Percentiles rank a stretch among this genome's conserved stretches.
Conservation (phyloP, 2,888 invertebrate species). For the Anthophora plumipes region DNA sequence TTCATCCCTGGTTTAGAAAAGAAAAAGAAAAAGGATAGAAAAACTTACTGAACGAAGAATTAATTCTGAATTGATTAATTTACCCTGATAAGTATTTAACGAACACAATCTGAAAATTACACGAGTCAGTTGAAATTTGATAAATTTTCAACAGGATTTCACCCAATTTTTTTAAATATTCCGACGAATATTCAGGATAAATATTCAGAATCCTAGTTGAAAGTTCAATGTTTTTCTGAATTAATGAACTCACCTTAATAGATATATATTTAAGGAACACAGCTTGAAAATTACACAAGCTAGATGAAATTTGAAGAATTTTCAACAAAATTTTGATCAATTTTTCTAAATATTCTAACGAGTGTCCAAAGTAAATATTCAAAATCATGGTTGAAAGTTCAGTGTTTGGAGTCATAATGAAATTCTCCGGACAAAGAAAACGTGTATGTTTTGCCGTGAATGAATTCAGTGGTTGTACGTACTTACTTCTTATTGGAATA, state of each 20-base stretch:
- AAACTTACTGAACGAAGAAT: background rate
- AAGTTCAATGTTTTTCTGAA: background rate
- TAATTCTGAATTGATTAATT: background rate
- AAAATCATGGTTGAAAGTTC: background rate
- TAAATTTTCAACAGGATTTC: background rate
- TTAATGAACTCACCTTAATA: background rate
- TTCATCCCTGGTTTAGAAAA: background rate
- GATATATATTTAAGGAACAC: too few species aligned
- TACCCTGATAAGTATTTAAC: too few species aligned
- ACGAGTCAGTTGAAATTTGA: background rate
- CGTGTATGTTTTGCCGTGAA: background rate
- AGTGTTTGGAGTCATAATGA: background rate
- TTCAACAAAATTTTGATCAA: background rate
- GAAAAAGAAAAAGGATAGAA: background rate
- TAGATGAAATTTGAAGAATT: background rate
- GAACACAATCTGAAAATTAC: background rate
- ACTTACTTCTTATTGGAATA: background rate
- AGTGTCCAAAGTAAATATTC: background rate
- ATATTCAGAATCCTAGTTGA: background rate
- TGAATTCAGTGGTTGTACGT: background rate
- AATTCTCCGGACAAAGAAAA: background rate
- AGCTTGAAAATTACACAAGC: background rate
- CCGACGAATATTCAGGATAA: background rate
- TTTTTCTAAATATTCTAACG: background rate
- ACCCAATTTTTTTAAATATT: background rate